A percentile compares a stretch with the other conserved stretches of the same genome.
These are phyloP conservation scores for Tetrax tetrax DNA, from an alignment of 2,113 vertebrate species.

Conservation along the genomic window DNA sequence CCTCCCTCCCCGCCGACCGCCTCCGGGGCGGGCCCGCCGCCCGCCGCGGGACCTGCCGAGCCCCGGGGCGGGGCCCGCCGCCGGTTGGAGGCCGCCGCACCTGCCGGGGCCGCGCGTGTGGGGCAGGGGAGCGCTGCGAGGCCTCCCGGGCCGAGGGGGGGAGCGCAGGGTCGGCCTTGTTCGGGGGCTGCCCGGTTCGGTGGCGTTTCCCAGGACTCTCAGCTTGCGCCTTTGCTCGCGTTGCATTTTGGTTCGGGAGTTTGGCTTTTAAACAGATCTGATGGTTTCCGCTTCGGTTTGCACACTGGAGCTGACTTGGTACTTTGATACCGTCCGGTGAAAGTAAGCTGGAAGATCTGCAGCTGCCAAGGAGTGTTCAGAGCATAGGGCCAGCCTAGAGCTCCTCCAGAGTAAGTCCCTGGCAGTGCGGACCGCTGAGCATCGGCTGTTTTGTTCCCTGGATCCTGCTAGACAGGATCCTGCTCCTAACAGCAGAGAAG, in stretches of 20 bases:
- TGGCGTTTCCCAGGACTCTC: no score
- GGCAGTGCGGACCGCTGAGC: rapidly evolving
- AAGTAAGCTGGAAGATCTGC: not conserved
- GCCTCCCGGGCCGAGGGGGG: not conserved
- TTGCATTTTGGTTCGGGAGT: not conserved
- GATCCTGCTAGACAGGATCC: rapidly evolving
- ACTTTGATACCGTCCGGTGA: not conserved
- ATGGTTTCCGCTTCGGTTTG: not conserved
- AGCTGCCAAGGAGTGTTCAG: not conserved
- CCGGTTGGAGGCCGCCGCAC: not conserved
- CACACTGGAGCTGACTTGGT: not conserved
- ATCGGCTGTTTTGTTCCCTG: not conserved
- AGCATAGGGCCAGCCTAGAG: rapidly evolving
- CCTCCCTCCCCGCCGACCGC: not conserved
- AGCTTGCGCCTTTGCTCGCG: rapidly evolving
- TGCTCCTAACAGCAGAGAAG: not conserved
- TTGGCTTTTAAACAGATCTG: not conserved
- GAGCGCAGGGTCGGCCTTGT: not conserved
- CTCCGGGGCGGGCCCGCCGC: no score
- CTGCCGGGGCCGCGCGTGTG: not conserved
- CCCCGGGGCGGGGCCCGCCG: not conserved
- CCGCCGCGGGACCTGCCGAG: not conserved
- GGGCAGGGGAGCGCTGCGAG: not conserved
- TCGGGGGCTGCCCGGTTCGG: rapidly evolving
- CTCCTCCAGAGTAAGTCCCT: not conserved